Evolutionary conservation across 2,888 invertebrate genomes (phyloP), one percentile per base, ranked within the genome.

Genomic region (Oxytorus armatus): DNA sequence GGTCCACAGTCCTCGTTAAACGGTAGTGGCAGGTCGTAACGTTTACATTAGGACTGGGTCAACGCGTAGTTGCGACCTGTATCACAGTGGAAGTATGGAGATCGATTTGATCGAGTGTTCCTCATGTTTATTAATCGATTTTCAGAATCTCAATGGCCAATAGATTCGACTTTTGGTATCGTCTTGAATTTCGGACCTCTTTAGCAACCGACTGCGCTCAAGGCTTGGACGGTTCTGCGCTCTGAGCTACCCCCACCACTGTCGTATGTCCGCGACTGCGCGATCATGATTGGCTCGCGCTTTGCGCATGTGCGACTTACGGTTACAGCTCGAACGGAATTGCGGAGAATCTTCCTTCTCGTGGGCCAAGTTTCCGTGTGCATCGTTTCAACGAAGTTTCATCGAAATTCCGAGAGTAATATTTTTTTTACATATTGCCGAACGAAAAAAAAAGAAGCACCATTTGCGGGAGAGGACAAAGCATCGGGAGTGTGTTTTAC

Each of bases 241-340:
- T 53, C 18, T 4, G n/a, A n/a, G 42, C 25, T 16, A 7, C 53
- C 73, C 73, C 72, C 61, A 70, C 70, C 49, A 33, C 36, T 8
- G 1, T 0, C 3, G 8, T 29, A 25, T n/a, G 16, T 8, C 7
- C 11, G 53, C 42, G 16, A 29, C 8, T 2, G 8, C 21, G 16
- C 29, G 44, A 14, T 18, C 18, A n/a, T 8, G 14, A 73, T 73
- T 63, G 73, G 49, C 25, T 25, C 5, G 10, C 1, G 33, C 39
- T 5, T 1, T 8, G 61, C 63, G 29, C 63, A 42, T 63, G 39
- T 53, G 25, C 53, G 23, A 4, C 39, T 33, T 39, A 39, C 47
- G 8, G 11, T 42, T 29, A n/a, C 29, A 29, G 5, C 3, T 29
- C 5, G 29, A 29, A 2, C 29, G 29, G 29, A 5, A 29, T 5